Base-by-base conservation (phyloP, 1,140 invertebrate species). In the Drosophila elegans region DNA sequence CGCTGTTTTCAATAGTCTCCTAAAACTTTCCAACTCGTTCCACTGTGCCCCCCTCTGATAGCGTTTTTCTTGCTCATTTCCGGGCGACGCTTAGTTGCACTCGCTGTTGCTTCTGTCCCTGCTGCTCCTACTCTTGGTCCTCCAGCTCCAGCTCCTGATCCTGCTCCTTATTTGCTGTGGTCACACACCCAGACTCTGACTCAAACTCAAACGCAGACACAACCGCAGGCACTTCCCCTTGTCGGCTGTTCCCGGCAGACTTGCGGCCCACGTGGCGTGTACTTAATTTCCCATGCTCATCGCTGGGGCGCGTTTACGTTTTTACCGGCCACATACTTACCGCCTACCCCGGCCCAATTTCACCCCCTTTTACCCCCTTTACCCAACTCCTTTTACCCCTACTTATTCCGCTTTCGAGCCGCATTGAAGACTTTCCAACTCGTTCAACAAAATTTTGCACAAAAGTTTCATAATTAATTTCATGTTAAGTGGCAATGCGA, bases 401-500 rank as follows among this genome's bases (percentile, higher is more conserved):
- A 66, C 57, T 38, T 38, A 54, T 12, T 32, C 16, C 55, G 41
- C 32, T 34, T 59, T 44, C 44, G 36, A 62, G 56, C 78, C 21
- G 63, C 74, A 73, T 82, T 78, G 80, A 75, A 83, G 76, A 74
- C 77, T 82, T 86, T 68, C 46, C 77, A 89, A 89, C 84, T 89
- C 84, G 84, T 89, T 89, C 67, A 84, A 89, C 84, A 89, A 89
- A 89, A 84, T 89, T 88, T 80, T 89, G 80, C 80, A 89, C 84
- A 89, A 88, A 88, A 89, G 80, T 89, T 89, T 89, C 84, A 89
- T 89, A 89, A 89, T 89, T 89, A 89, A 89, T 89, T 89, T 89
- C 84, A 89, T 89, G 84, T 89, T 89, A 89, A 89, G 84, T 89
- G 84, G 84, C 80, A 89, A 80, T 89, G 84, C 67, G 73, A 80